These are phyloP conservation scores for Ophiodon elongatus DNA, from an alignment of 2,113 vertebrate genomes.

Conservation along the genomic window DNA sequence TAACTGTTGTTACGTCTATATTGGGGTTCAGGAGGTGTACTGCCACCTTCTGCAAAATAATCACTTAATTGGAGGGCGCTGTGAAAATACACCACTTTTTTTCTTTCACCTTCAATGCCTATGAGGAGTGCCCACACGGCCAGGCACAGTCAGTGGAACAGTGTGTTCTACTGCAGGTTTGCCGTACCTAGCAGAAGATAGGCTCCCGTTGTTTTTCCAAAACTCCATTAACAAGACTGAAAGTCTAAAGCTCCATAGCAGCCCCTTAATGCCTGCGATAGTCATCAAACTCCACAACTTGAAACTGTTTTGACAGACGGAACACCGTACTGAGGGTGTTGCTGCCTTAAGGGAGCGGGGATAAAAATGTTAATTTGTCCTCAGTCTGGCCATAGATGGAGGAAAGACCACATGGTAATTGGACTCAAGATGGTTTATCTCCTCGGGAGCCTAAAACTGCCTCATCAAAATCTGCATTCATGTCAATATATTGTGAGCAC, in stretches of 20 bases:
- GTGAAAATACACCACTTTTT: not conserved
- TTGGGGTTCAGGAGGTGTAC: not conserved
- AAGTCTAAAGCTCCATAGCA: not conserved
- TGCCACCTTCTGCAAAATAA: not conserved
- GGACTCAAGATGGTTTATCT: slow-evolving; percentile 4
- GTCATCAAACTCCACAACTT: slow-evolving; percentile 24
- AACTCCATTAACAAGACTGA: slow-evolving; percentile 26
- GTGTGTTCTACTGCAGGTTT: slow-evolving; percentile 1
- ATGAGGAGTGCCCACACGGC: not conserved
- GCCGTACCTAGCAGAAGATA: slow-evolving; percentile 16
- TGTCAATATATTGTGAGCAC: not conserved
- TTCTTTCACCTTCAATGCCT: not conserved
- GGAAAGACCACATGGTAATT: slow-evolving; percentile 2
- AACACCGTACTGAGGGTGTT: slow-evolving; percentile 11
- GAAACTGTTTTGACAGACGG: slow-evolving; percentile 26
- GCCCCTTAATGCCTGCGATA: slow-evolving; percentile 6
- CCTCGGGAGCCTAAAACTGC: not conserved
- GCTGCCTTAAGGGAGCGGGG: not conserved
- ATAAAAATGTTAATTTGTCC: slow-evolving; percentile 32
- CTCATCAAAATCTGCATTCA: not conserved
- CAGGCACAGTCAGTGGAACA: slow-evolving; percentile 14
- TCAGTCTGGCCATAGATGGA: not conserved
- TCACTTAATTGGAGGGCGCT: slow-evolving; percentile 10
- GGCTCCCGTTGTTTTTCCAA: slow-evolving; percentile 15
- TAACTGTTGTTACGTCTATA: not conserved